These are phyloP conservation scores for Metopolophium dirhodum DNA, from an alignment of 1,140 invertebrate genomes.

Conservation along the genomic window DNA sequence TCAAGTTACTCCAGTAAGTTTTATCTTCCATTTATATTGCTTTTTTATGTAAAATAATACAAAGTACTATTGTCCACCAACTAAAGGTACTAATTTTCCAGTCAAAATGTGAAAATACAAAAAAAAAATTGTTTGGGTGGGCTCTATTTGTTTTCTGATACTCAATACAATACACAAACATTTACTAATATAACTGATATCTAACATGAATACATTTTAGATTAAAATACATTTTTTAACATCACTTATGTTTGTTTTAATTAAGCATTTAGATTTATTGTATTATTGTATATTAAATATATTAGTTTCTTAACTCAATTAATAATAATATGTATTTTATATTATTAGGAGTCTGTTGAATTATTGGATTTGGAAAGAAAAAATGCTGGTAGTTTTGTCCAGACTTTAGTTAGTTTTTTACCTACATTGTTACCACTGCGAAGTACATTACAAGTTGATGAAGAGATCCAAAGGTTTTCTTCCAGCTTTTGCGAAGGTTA, in stretches of 20 bases:
- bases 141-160: not conserved
- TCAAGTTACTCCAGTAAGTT: conserved; percentile 53
- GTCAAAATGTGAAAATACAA: not conserved
- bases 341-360: conserved; percentile 41
- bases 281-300: not conserved
- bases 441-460: conserved; percentile 82
- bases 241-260: not conserved
- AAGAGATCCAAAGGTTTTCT: conserved; percentile 87
- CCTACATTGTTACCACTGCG: conserved; percentile 74
- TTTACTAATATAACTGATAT: not conserved
- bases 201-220: not conserved
- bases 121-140: too few relatives aligned
- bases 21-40: not conserved
- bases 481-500: conserved; percentile 72
- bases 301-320: not conserved
- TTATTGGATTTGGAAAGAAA: conserved; percentile 76
- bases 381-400: conserved; percentile 79
- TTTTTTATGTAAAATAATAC: not conserved
- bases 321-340: not conserved
- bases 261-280: not conserved
- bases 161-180: not conserved
- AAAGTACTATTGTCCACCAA: not conserved
- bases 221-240: not conserved
- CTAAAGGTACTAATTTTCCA: not conserved
- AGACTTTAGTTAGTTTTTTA: conserved; percentile 74